Base-by-base conservation (phyloP, 2,888 invertebrate genomes). In the Iselma pallidipennis region DNA sequence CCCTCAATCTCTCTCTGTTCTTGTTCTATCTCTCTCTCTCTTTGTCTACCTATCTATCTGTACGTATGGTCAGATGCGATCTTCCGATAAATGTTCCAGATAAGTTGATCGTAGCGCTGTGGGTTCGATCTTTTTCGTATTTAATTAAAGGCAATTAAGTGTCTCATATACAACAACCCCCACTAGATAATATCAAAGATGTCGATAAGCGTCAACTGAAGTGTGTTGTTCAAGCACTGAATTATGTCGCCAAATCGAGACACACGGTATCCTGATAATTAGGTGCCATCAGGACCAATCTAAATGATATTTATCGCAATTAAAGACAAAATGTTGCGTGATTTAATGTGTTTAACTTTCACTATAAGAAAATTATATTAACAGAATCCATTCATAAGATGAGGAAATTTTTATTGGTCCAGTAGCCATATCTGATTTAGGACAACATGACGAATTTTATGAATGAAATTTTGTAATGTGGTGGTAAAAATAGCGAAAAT, bases 141-240 rank as follows among this genome's bases (percentile, higher is more conserved):
- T 79, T 80, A 80, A 80, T 80, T 80, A 80, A 45, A 80, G 75
- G 78, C 79, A 80, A 80, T 80, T 80, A 80, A 80, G 77, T 74
- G 78, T 76, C 78, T 75, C 79, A 80, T 79, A 78, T 76, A 79
- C 78, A 77, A 78, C 79, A 70, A 77, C 77, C 76, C 77, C 74
- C 77, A 73, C 73, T 63, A 75, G 78, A 79, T 79, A 75, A 74
- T 75, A 77, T 77, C 77, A 69, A 65, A 71, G 74, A 75, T 74
- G 76, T 71, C 76, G 78, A 77, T 77, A 77, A 75, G 73, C 73
- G 65, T 61, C 68, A 71, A 70, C 66, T 73, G 67, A 65, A 69
- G 74, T 74, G 74, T 73, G 68, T 70, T 63, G 68, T 70, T 63
- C 63, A 65, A 69, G 68, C 64, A 66, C 70, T 76, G 75, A 77